phyloP scores from a whole-genome alignment of 2,888 invertebrate genomes.

The Melieria crassipennis region DNA sequence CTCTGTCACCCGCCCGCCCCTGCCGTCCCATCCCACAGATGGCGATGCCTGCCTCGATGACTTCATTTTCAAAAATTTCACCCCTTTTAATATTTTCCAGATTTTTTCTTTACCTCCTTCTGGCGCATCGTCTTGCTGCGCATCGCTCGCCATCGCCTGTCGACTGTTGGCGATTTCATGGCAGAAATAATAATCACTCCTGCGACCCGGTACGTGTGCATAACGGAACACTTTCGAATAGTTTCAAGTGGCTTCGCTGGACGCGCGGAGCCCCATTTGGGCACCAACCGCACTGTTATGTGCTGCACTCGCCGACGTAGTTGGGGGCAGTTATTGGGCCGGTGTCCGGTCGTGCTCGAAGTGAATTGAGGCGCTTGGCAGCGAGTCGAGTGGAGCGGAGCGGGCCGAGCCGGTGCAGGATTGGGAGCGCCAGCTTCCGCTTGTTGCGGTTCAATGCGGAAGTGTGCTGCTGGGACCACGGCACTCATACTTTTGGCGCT shows the following conservation, averaged over 20 bases:
- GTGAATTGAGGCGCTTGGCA: too few relatives aligned
- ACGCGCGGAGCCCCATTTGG: neutral
- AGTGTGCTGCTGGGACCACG: constrained; percentile 27
- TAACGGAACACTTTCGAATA: constrained; percentile 47
- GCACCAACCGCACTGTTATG: too few relatives aligned
- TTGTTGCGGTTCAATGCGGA: constrained; percentile 47
- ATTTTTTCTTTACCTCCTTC: constrained; percentile 33
- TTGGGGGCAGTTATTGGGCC: too few relatives aligned
- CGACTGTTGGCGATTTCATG: neutral
- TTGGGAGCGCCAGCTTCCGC: constrained; percentile 40
- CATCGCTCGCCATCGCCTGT: neutral
- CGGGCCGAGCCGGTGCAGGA: too few relatives aligned
- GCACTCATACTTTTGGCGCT: neutral
- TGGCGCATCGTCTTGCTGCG: constrained; percentile 1
- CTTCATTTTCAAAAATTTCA: constrained; percentile 56
- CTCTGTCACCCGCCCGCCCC: neutral
- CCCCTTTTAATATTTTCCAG: constrained; percentile 18
- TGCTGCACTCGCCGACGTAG: too few relatives aligned
- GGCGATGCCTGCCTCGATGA: constrained; percentile 50
- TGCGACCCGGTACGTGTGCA: constrained; percentile 46
- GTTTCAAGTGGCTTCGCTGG: constrained; percentile 40
- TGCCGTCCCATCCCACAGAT: neutral
- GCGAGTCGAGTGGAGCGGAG: too few relatives aligned
- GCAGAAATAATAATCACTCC: constrained; percentile 48
- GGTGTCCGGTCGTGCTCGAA: too few relatives aligned